Base-by-base conservation (phyloP, 1,140 invertebrate species). In the Diorhabda elongata region DNA sequence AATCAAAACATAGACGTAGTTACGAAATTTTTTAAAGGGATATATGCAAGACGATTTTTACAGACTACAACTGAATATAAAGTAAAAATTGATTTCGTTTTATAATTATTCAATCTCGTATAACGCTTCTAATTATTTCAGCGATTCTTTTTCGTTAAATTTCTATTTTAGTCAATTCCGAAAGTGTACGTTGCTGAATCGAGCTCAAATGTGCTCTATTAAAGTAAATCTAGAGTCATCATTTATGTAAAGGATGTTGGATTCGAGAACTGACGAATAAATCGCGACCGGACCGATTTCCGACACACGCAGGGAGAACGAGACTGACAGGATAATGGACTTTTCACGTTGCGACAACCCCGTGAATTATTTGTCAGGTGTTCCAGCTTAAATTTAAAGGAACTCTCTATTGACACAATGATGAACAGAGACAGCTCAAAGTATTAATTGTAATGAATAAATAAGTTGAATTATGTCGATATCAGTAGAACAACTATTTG, bases 361-460 rank as follows among this genome's bases (percentile, higher is more conserved):
- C 59, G 42, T 60, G 59, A 60, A 60, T 60, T 60, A 60, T 60
- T 60, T 26, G 26, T 6, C 26, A 60, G 59, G 59, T 60, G 59
- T 52, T 52, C n/a, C n/a, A 52, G n/a, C 6, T 6, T 8, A 60
- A 60, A 60, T 60, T 7, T 60, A 11, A 60, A 60, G 7, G 59
- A 60, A 60, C 59, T 42, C n/a, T 52, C 47, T n/a, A 52, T 52
- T 52, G 47, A n/a, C n/a, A 6, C 4, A 52, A 52, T n/a, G 47
- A 52, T 52, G 26, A 26, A 26, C 26, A 26, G 26, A 26, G 26
- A 26, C 26, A 26, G 26, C 26, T 26, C 26, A 26, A 26, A 26
- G 26, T 26, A 26, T 26, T 26, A 26, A 26, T 26, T 26, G 1
- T 26, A 26, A 26, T 26, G 26, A 26, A 26, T 26, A 26, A 26